Evolutionary conservation across 2,797 vertebrate species (phyloP), one percentile per base, ranked within the genome.

Genomic region (Brachyalestes nurse): DNA sequence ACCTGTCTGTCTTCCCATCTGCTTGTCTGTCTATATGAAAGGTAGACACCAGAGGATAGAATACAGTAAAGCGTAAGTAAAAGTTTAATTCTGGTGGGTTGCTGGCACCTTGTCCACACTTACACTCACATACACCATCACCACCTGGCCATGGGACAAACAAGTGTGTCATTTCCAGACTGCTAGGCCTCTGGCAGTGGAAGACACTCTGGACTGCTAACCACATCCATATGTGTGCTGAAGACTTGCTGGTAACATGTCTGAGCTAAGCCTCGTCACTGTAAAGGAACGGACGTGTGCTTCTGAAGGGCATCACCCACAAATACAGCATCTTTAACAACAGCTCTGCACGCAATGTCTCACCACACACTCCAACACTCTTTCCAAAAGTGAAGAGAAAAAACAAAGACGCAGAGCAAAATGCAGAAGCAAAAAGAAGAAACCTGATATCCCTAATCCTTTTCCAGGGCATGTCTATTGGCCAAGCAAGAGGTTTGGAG

Each of bases 161-260:
- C 83, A 79, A 83, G 88, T 88, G 88, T 86, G 89, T 92, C 88
- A 90, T 83, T 81, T 79, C 78, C 76, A 89, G 87, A 90, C 87
- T 89, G 82, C 76, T 61, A 88, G 89, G 87, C 85, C 62, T 60
- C 80, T 64, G 45, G 60, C 78, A 79, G 64, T 83, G 57, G 40
- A 79, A 88, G 82, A 57, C 45, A 80, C 83, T 83, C 78, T 72
- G 51, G 34, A 71, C 83, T 83, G 72, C 60, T 83, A 89, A 91
- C 77, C 67, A 83, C 81, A 83, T 88, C 88, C 92, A 89, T 69
- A 85, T 92, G 89, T 74, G 28, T 38, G 1, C 58, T 23, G 73
- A 79, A 67, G 75, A 45, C 0, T 64, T 12, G 45, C 82, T 86
- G 83, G 86, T 88, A 80, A 57, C 75, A 82, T 73, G 84, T 82